Conservation (phyloP, 2,113 vertebrate genomes). For the Blennius ocellaris region DNA sequence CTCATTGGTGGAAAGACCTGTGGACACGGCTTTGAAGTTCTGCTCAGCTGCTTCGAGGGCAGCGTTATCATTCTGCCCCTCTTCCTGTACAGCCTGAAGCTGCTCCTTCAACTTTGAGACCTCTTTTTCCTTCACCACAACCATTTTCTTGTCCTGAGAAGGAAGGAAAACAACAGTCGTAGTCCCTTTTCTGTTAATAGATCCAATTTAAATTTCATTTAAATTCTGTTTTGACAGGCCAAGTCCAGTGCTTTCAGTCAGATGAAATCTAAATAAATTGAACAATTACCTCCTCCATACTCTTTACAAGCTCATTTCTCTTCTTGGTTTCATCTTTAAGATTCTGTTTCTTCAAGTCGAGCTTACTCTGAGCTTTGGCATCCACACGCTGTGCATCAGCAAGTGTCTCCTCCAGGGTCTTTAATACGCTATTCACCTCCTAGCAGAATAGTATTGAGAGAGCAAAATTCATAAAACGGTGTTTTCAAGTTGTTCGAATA, state of each 20-base stretch:
- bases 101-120: constrained; percentile 82
- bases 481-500: not conserved
- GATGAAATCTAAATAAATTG: not conserved
- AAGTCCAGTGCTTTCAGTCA: not conserved
- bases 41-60: constrained; percentile 88
- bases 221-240: not conserved
- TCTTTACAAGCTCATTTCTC: constrained; percentile 86
- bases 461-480: not conserved
- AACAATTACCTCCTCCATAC: constrained; percentile 86
- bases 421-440: constrained; percentile 85
- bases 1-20: constrained; percentile 91
- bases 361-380: constrained; percentile 88
- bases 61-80: constrained; percentile 81
- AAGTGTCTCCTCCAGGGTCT: constrained; percentile 84
- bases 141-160: constrained; percentile 88
- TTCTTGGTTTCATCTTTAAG: constrained; percentile 89
- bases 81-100: constrained; percentile 83
- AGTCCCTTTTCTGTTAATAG: not conserved
- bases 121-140: constrained; percentile 89
- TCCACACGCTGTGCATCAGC: constrained; percentile 88
- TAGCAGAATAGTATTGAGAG: constrained; percentile 45
- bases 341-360: constrained; percentile 92
- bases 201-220: not conserved
- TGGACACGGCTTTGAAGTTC: constrained; percentile 91
- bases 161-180: not conserved